These are phyloP conservation scores for Rhinichthys osculus DNA, from an alignment of 2,797 vertebrate species.

Conservation along the genomic window DNA sequence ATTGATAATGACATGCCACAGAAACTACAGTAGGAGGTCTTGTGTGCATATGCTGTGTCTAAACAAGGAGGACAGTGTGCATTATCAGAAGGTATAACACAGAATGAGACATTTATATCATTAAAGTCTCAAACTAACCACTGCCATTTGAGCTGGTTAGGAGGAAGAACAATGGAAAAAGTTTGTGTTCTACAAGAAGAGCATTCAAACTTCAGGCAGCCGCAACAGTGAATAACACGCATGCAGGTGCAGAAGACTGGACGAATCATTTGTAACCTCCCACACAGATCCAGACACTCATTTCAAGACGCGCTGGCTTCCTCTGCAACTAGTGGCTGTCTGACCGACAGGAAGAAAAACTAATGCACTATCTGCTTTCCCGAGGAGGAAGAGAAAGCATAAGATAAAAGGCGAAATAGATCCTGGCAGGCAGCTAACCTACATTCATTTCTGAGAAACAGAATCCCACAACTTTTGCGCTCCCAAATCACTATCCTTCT, in stretches of 20 bases:
- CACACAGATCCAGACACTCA: constrained; percentile 42
- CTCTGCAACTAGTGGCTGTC: constrained; percentile 23
- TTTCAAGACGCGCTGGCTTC: constrained; percentile 33
- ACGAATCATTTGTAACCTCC: constrained; percentile 25
- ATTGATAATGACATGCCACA: constrained; percentile 3
- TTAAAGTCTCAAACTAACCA: constrained; percentile 11
- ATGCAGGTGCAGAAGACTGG: constrained; percentile 45
- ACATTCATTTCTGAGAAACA: constrained; percentile 22
- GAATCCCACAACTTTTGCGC: background rate
- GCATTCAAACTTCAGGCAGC: constrained; percentile 17
- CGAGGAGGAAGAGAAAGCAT: constrained; percentile 8
- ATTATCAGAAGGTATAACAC: constrained; percentile 23
- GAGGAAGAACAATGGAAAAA: background rate
- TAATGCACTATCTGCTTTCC: constrained; percentile 15
- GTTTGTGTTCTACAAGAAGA: background rate
- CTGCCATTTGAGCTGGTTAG: background rate
- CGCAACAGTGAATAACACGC: background rate
- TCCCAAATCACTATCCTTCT: background rate
- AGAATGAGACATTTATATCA: background rate
- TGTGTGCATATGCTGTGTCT: constrained; percentile 15
- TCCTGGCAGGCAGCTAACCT: background rate
- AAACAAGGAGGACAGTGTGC: background rate
- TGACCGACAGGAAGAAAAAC: constrained; percentile 24
- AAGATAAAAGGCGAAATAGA: constrained; percentile 26
- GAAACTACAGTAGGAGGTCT: background rate